Evolutionary conservation across 2,113 vertebrate species (phyloP).

Genomic region (Mus pahari): DNA sequence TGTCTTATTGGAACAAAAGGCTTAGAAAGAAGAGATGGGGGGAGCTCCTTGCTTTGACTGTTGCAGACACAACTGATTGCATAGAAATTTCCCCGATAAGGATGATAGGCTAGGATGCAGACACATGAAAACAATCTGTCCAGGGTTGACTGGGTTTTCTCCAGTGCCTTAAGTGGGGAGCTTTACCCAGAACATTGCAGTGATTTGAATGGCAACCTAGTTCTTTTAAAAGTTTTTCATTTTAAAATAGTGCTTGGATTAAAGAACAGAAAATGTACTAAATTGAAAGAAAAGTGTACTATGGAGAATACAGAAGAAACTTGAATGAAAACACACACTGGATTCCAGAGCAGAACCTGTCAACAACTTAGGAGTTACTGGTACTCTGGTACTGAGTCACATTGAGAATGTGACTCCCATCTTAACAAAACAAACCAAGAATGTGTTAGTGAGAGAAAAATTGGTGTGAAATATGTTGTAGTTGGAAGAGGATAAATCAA

Average conservation of each 20-base stretch:
- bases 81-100: background rate
- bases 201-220: background rate
- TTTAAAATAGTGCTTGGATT: constrained; percentile 34
- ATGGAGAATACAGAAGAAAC: constrained; percentile 21
- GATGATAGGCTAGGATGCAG: background rate
- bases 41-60: background rate
- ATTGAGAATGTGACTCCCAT: background rate
- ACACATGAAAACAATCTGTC: no score
- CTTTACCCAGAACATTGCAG: background rate
- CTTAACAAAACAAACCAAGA: background rate
- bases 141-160: background rate
- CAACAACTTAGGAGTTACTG: background rate
- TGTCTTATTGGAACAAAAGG: background rate
- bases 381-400: background rate
- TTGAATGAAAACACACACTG: background rate
- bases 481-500: background rate
- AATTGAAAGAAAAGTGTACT: constrained; percentile 9
- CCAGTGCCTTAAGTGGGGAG: background rate
- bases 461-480: background rate
- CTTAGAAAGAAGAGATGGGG: background rate
- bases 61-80: background rate
- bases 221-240: constrained; percentile 31
- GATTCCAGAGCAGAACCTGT: background rate
- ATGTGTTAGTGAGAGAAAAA: background rate
- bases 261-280: background rate